Base-by-base conservation (phyloP, 64 coral and sea anemone genomes). In the Montipora efflorescens region DNA sequence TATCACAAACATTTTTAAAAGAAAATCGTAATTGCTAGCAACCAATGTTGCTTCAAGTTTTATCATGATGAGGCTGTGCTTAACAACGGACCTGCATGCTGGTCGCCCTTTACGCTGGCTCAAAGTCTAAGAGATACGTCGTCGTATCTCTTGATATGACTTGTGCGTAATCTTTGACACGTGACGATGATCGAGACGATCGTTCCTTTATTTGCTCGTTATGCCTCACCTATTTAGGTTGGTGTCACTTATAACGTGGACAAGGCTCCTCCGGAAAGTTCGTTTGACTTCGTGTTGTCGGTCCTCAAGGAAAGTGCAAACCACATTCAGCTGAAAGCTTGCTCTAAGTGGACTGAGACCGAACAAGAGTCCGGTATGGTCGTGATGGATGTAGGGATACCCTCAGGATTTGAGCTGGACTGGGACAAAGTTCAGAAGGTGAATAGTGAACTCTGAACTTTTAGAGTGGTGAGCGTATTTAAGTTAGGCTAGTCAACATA, bases 201-300 rank as follows among this genome's bases (percentile, higher is more conserved):
- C 22, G 97, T 36, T 36, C 36, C 36, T 36, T 7, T 11, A 11
- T 8, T 57, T 57, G 6, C 7, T 57, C 6, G 11, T 57, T 57
- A 8, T 50, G 12, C 57, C 7, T 46, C 13, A 72, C 50, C 49
- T 83, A 25, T 72, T 23, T 2, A 99, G 87, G 89, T 99, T 55
- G 97, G 97, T 19, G 97, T 99, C 59, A 87, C 92, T 0, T 99
- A 99, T 74, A 79, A 99, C 79, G 97, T 99, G 46, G 87, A 99
- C 68, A 94, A 94, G 28, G 74, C 95, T 6, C 90, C 94, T n/a
- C 78, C 81, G 22, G 88, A 89, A 52, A 91, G 62, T 43, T 79
- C 92, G n/a, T 97, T 97, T 52, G 90, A 85, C 81, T 97, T 97
- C 76, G 18, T 47, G 16, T 47, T 92, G 48, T 59, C 64, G 21